Percentiles rank a stretch among this genome's conserved stretches.
Conservation (phyloP, 1,140 invertebrate genomes). For the Coenobita brevimanus region DNA sequence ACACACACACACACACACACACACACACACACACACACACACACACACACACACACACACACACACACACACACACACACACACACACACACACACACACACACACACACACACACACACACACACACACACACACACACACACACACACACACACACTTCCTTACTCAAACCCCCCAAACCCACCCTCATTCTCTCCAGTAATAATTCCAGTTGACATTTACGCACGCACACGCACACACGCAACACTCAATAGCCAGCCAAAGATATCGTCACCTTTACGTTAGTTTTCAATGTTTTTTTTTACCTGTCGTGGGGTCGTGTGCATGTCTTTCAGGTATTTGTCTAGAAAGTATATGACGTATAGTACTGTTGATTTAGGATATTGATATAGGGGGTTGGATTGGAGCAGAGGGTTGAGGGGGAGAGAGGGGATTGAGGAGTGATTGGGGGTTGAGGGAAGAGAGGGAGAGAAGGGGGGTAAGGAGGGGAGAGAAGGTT, state of each 20-base stretch:
- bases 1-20: not conserved
- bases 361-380: not conserved
- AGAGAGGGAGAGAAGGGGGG: no score
- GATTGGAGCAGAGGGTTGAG: no score
- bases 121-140: not conserved
- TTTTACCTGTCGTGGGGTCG: no score
- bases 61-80: no score
- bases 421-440: no score
- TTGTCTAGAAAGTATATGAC: not conserved
- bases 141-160: not conserved
- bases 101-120: no score
- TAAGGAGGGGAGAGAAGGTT: no score
- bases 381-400: not conserved
- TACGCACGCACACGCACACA: not conserved
- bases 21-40: constrained; percentile 16
- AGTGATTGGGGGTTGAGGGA: no score
- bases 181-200: not conserved
- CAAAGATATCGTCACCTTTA: no score
- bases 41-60: no score
- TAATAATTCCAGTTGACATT: not conserved
- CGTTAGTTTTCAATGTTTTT: no score
- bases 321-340: not conserved
- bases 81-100: no score
- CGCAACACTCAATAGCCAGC: not conserved
- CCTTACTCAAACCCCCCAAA: not conserved